Percentiles rank a stretch among this genome's conserved stretches.
These are phyloP conservation scores for Tribolium madens DNA, from an alignment of 1,140 invertebrate species.

Conservation along the genomic window DNA sequence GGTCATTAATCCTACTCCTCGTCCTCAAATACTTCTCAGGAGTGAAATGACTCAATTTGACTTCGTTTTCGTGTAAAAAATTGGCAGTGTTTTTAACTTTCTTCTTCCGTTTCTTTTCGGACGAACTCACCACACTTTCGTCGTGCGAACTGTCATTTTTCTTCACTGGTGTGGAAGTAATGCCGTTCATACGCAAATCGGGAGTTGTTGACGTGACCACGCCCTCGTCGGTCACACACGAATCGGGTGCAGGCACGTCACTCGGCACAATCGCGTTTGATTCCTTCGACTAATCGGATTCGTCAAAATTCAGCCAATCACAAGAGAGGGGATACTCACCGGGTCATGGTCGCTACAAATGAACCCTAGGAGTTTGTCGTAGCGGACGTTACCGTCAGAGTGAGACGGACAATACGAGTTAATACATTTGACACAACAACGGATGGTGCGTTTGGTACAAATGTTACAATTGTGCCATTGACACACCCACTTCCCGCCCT, in stretches of 20 bases:
- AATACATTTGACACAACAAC: slow-evolving; percentile 60
- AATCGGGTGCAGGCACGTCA: not conserved
- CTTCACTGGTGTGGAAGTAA: not conserved
- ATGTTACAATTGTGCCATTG: slow-evolving; percentile 61
- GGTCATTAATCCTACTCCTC: not conserved
- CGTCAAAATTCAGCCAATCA: not conserved
- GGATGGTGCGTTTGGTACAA: slow-evolving; percentile 60
- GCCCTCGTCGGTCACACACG: not conserved
- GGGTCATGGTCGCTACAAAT: slow-evolving; percentile 60
- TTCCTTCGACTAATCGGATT: not conserved
- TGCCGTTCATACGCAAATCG: not conserved
- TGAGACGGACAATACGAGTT: slow-evolving; percentile 63
- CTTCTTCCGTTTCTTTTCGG: not conserved
- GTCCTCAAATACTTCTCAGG: not conserved
- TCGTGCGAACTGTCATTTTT: slow-evolving; percentile 4
- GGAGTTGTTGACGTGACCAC: not conserved
- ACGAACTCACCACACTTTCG: not conserved
- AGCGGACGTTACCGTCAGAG: slow-evolving; percentile 59
- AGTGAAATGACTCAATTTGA: not conserved
- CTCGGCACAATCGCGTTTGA: not conserved
- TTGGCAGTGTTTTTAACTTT: slow-evolving; percentile 2
- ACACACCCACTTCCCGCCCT: slow-evolving; percentile 61
- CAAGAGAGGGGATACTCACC: slow-evolving; percentile 48
- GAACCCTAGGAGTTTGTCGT: slow-evolving; percentile 59
- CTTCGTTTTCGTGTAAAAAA: slow-evolving; percentile 3